A percentile compares a stretch with the other conserved stretches of the same genome.
phyloP scores from a whole-genome alignment of 2,888 invertebrate species.

The Macrophya annulata region DNA sequence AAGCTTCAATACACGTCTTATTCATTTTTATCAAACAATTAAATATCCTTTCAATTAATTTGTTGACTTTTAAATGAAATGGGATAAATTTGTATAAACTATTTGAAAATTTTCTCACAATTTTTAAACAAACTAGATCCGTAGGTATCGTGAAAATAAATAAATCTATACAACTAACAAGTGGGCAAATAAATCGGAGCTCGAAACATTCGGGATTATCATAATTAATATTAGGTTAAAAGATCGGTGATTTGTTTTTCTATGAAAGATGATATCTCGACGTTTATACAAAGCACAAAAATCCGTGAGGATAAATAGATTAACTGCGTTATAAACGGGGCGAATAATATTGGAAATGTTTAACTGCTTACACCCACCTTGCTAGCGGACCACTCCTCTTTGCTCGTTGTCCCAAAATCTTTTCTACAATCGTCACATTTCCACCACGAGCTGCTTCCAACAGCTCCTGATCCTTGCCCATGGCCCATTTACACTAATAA shows the following conservation, averaged over 20 bases:
- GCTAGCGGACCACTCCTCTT: slow-evolving; percentile 97
- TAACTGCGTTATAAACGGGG: not conserved
- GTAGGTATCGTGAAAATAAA: not conserved
- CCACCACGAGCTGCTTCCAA: slow-evolving; percentile 97
- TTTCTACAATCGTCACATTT: slow-evolving; percentile 93
- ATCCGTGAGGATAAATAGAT: not conserved
- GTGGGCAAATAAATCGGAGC: not conserved
- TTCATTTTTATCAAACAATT: not conserved
- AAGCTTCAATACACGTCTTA: not conserved
- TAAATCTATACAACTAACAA: slow-evolving; percentile 11
- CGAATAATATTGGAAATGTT: slow-evolving; percentile 27
- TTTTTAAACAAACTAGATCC: not conserved
- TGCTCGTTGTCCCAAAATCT: slow-evolving; percentile 93
- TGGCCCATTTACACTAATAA: slow-evolving; percentile 80
- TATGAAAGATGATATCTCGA: not conserved
- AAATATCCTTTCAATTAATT: not conserved
- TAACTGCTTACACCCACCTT: slow-evolving; percentile 85
- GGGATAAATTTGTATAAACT: not conserved
- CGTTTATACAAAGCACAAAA: not conserved
- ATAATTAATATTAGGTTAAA: not conserved
- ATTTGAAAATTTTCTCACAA: not conserved
- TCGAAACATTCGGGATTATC: not conserved
- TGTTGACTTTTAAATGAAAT: not conserved
- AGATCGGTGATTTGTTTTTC: not conserved
- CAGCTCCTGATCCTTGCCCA: slow-evolving; percentile 98